Evolutionary conservation across 2,797 vertebrate species (phyloP).

Genomic region (Micropoecilia bifurca): DNA sequence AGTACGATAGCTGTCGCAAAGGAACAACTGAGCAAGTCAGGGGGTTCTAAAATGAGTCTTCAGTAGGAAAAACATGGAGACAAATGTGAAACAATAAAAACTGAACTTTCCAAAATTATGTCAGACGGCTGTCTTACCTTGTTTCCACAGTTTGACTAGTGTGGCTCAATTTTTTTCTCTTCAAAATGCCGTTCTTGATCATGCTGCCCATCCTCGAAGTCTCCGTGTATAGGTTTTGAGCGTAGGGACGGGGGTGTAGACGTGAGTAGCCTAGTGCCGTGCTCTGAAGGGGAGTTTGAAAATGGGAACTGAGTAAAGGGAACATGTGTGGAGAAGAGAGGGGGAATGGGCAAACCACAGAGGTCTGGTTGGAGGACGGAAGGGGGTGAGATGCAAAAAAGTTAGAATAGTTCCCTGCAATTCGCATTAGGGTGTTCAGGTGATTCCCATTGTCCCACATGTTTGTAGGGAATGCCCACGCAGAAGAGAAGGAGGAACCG

Average conservation of each 20-base stretch:
- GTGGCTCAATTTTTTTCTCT: conserved; percentile 52
- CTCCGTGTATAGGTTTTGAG: conserved; percentile 49
- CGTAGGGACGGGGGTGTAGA: conserved; percentile 56
- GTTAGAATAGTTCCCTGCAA: conserved; percentile 70
- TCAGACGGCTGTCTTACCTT: conserved; percentile 69
- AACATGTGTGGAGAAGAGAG: conserved; percentile 60
- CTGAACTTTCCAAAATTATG: conserved; percentile 39
- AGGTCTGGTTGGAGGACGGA: conserved; percentile 50
- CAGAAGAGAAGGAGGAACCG: conserved; percentile 41
- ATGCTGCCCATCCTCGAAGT: conserved; percentile 45
- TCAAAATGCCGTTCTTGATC: conserved; percentile 60
- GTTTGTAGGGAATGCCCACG: conserved; percentile 53
- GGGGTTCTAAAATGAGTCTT: conserved; percentile 51
- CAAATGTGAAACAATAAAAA: conserved; percentile 31
- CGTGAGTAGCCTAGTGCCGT: conserved; percentile 57
- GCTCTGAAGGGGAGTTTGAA: conserved; percentile 60
- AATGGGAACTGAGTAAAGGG: conserved; percentile 64
- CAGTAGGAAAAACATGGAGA: conserved; percentile 56
- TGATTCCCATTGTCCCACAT: conserved; percentile 60
- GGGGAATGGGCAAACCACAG: conserved; percentile 65
- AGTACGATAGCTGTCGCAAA: conserved; percentile 40
- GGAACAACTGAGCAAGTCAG: conserved; percentile 70
- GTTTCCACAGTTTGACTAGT: conserved; percentile 49
- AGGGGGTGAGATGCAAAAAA: conserved; percentile 60
- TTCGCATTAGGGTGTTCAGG: conserved; percentile 60